These are phyloP conservation scores for Peromyscus attwateri DNA, from an alignment of 2,797 vertebrate genomes.

Conservation along the genomic window DNA sequence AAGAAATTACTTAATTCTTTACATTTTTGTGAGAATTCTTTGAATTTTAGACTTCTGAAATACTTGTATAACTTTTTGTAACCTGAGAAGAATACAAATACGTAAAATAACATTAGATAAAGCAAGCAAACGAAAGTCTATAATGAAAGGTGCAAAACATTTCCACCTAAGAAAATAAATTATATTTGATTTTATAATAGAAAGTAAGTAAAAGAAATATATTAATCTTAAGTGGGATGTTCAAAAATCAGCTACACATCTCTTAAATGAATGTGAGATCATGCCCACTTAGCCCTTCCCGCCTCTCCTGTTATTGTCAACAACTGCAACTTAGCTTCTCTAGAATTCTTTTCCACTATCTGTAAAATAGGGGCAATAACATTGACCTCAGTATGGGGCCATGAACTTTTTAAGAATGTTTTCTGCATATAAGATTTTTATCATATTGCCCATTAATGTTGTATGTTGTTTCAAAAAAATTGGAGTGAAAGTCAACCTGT, in stretches of 20 bases:
- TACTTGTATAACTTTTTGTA: constrained; percentile 31
- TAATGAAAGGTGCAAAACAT: constrained; percentile 55
- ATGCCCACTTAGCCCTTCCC: neutral
- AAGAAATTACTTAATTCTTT: constrained; percentile 18
- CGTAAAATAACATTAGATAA: constrained; percentile 56
- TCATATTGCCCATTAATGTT: neutral
- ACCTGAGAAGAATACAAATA: constrained; percentile 57
- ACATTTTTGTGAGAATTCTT: constrained; percentile 19
- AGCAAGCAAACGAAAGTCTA: constrained; percentile 33
- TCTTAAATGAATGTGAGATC: neutral
- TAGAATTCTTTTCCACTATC: neutral
- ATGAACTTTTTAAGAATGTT: neutral
- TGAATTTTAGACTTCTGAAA: constrained; percentile 51
- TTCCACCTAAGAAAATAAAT: constrained; percentile 17
- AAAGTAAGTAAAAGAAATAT: constrained; percentile 57
- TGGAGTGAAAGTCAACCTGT: neutral
- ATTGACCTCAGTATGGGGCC: neutral
- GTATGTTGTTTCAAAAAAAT: neutral
- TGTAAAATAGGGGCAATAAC: neutral
- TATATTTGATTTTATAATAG: constrained; percentile 56
- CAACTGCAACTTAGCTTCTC: neutral
- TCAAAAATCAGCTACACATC: constrained; percentile 5
- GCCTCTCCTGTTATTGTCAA: neutral
- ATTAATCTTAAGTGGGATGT: neutral
- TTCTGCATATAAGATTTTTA: neutral